Evolutionary conservation across 2,797 vertebrate species (phyloP), one percentile per base, ranked within the genome.

Genomic region (Melopsittacus undulatus): DNA sequence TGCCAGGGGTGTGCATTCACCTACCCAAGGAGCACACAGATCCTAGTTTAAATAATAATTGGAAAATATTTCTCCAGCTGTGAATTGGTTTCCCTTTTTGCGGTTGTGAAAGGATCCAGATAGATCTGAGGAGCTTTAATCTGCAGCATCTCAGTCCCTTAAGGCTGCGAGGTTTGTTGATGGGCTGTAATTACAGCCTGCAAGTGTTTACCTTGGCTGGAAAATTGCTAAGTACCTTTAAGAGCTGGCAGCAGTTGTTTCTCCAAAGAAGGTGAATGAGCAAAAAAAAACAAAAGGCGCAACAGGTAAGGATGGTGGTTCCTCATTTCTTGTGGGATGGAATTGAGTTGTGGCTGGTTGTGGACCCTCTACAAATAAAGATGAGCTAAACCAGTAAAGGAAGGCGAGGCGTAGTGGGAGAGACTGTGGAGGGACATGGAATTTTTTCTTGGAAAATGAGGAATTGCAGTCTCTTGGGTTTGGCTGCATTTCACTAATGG

Each of bases 131-230:
- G n/a, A 89, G 23, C 42, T 83, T 83, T 68, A 54, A 7, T 59
- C 46, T 83, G 32, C 30, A 70, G 36, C 38, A 63, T 52, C 64
- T 69, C 66, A 22, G 27, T 75, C 92, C 45, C 40, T 93, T 51
- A 61, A 69, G 43, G 32, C 72, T 92, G 84, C 92, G 54, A 42
- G 42, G 43, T 42, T 56, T 78, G 66, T 49, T 74, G 70, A 75
- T 34, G 75, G 51, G 40, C 48, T 79, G 87, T 63, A 93, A 90
- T 92, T 89, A 77, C 49, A 85, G 42, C 29, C 57, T 81, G 46
- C 27, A 63, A 62, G 54, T 81, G 49, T 90, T 93, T 83, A 51
- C 73, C 83, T 88, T 76, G 45, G 27, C 83, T 95, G 87, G 62
- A 66, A 88, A 88, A 91, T 75, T 63, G 32, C 51, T 22, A 51